Percentiles rank a stretch among this genome's conserved stretches.
Evolutionary conservation across 2,797 vertebrate species (phyloP).

Genomic region (Austrolebias charrua): DNA sequence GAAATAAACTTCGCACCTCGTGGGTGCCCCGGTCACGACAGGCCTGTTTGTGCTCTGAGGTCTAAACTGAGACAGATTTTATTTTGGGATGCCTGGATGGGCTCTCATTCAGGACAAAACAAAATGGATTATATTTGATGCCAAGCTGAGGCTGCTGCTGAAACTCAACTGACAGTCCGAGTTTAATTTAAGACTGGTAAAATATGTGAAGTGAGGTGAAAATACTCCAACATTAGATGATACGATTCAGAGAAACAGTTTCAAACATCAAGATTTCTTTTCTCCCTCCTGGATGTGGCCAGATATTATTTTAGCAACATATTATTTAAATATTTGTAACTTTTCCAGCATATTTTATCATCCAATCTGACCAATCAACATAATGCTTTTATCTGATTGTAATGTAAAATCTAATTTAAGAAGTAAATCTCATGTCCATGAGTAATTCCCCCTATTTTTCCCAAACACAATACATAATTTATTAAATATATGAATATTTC

Average conservation of each 20-base stretch:
- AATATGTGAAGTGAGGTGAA: not conserved
- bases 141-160: not conserved
- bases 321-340: conserved; percentile 23
- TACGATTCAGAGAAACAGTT: conserved; percentile 47
- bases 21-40: conserved; percentile 46
- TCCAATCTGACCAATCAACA: conserved; percentile 11
- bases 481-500: too few relatives aligned
- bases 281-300: conserved; percentile 43
- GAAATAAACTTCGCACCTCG: conserved; percentile 60
- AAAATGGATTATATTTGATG: too few relatives aligned
- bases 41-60: conserved; percentile 42
- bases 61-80: conserved; percentile 32
- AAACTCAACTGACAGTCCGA: not conserved
- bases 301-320: conserved; percentile 31
- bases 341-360: conserved; percentile 10
- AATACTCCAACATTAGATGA: conserved; percentile 40
- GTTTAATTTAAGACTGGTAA: not conserved
- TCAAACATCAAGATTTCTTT: conserved; percentile 28
- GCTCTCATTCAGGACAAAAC: too few relatives aligned
- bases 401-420: too few relatives aligned
- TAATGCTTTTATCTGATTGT: conserved; percentile 1
- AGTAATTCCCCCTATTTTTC: not conserved
- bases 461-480: not conserved
- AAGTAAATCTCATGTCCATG: not conserved
- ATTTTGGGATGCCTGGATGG: conserved; percentile 4